Evolutionary conservation across 2,888 invertebrate species (phyloP), one percentile per base, ranked within the genome.

Genomic region (Pachycephus smyrnensis): DNA sequence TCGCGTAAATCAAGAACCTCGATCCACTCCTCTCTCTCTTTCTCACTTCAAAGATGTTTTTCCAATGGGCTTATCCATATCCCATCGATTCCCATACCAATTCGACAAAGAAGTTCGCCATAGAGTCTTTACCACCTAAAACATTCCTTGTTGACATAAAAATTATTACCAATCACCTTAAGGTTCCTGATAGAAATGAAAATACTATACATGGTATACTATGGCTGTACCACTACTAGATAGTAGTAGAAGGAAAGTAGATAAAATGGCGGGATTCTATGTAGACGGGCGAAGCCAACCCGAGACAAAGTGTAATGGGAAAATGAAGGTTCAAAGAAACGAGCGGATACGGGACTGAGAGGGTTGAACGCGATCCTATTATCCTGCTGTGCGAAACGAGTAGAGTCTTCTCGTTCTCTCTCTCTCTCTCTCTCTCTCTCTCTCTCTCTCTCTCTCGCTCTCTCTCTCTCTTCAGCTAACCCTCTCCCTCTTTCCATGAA

Each of bases 1-100:
- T 85, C 77, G 83, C 86, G 88, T 89, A 89, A 89, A 89, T 89
- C 89, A 89, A 83, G 82, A 80, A 75, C 75, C 82, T 76, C 74
- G 83, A 80, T 83, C 83, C 81, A 78, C 82, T 1, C 40, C 40
- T 15, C 40, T 0, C 6, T 40, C 40, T 40, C 40, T 40, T 12
- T 77, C 83, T 83, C 81, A 83, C 85, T 86, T 84, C 82, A 79
- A 80, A 80, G 82, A 85, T 79, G 79, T 83, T 83, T 83, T 82
- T 82, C 81, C 82, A 80, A 80, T 55, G 55, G 15, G 23, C 55
- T 55, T 55, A 55, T 55, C 55, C 55, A 23, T 55, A 15, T 55
- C 23, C 55, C 55, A 55, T 55, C 55, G 55, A 55, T 23, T 55
- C 55, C 23, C 9, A 6, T 55, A 55, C 23, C 55, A 55, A 55